phyloP scores from a whole-genome alignment of 2,113 vertebrate genomes.

The Pelvicachromis taeniatus region DNA sequence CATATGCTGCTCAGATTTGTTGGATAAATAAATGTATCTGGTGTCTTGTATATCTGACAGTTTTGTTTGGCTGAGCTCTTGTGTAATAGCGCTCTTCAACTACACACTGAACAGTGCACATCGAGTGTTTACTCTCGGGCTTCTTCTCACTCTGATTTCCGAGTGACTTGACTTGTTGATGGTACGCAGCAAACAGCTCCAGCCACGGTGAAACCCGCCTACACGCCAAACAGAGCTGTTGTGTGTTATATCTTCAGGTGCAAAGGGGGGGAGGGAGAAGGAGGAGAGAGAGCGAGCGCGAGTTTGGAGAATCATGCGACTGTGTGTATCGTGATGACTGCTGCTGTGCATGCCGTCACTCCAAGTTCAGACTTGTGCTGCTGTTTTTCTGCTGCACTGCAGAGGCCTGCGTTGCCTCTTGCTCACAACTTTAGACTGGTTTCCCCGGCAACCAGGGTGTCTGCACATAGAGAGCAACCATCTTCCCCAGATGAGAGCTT shows the following conservation, averaged over 20 bases:
- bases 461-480: constrained; percentile 72
- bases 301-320: constrained; percentile 7
- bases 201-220: constrained; percentile 16
- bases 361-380: constrained; percentile 55
- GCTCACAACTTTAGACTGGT: constrained; percentile 71
- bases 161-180: constrained; percentile 59
- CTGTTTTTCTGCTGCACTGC: constrained; percentile 73
- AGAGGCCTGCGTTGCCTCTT: constrained; percentile 64
- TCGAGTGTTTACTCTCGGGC: constrained; percentile 27
- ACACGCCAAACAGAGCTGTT: neutral
- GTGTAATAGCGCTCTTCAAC: constrained; percentile 5
- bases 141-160: constrained; percentile 32
- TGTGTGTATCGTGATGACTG: constrained; percentile 46
- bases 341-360: constrained; percentile 47
- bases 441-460: constrained; percentile 73
- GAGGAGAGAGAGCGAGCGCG: neutral
- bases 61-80: constrained; percentile 12
- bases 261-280: neutral
- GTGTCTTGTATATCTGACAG: neutral
- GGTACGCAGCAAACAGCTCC: constrained; percentile 21
- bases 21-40: neutral
- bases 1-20: neutral
- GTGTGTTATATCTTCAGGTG: constrained; percentile 27
- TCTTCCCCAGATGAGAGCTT: constrained; percentile 69
- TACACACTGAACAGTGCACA: constrained; percentile 3